Percentiles rank a stretch among this genome's conserved stretches.
These are phyloP conservation scores for Meteorus colon DNA, from an alignment of 2,888 invertebrate genomes.

Conservation along the genomic window DNA sequence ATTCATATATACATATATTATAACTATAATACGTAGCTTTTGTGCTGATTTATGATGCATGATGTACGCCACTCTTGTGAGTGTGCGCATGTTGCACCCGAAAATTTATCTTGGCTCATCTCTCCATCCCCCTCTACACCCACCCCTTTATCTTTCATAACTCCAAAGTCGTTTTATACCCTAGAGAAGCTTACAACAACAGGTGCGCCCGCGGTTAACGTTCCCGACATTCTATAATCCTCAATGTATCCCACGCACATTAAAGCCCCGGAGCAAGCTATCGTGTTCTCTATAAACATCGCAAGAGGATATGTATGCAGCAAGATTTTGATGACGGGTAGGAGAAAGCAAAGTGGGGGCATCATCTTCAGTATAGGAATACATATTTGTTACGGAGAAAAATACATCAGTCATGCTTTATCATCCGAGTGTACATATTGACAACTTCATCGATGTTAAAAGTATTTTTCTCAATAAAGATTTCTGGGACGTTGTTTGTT, in stretches of 20 bases:
- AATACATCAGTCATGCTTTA: constrained; percentile 33
- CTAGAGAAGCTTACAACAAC: constrained; percentile 16
- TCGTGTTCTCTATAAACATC: constrained; percentile 32
- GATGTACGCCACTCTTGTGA: constrained; percentile 52
- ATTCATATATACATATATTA: not conserved
- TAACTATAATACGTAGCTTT: constrained; percentile 47
- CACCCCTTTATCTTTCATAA: not conserved
- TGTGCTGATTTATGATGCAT: constrained; percentile 60
- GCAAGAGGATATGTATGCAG: not conserved
- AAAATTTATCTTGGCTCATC: constrained; percentile 49
- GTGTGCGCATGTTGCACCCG: constrained; percentile 51
- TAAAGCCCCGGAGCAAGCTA: constrained; percentile 15
- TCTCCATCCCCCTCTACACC: not conserved
- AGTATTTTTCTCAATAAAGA: constrained; percentile 6
- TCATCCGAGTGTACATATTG: not conserved
- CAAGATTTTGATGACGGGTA: not conserved
- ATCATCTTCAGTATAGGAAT: constrained; percentile 38
- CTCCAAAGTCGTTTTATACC: constrained; percentile 16
- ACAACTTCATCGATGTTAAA: not conserved
- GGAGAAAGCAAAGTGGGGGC: not conserved
- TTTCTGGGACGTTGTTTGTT: not conserved
- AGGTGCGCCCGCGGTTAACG: constrained; percentile 26
- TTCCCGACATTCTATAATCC: constrained; percentile 21
- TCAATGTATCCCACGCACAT: constrained; percentile 25
- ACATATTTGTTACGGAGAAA: constrained; percentile 29